A percentile compares a stretch with the other conserved stretches of the same genome.
phyloP scores from a whole-genome alignment of 2,888 invertebrate genomes.

The Mythimna pallens region DNA sequence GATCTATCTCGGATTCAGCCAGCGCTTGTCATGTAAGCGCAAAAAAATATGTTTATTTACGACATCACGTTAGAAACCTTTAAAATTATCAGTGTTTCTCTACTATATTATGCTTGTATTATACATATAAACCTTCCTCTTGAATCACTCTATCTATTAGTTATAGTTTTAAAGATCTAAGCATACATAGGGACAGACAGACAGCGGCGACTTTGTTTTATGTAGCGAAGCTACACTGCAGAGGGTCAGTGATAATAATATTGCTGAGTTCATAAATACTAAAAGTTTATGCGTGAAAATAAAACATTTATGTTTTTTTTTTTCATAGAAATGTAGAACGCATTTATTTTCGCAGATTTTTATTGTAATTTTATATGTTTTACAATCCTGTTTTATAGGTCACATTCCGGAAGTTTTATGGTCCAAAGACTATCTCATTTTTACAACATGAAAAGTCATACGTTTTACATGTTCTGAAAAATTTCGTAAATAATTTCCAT shows the following conservation, averaged over 20 bases:
- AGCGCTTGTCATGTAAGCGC: too few species aligned
- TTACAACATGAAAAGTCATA: background rate
- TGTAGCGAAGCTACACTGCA: background rate
- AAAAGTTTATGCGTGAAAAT: background rate
- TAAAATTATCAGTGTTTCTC: too few species aligned
- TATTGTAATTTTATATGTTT: conserved; percentile 10
- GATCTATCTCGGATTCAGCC: too few species aligned
- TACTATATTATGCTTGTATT: too few species aligned
- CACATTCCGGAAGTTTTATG: background rate
- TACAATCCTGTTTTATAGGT: conserved; percentile 11
- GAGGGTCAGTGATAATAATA: background rate
- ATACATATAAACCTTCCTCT: too few species aligned
- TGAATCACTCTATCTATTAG: too few species aligned
- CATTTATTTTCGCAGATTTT: conserved; percentile 6
- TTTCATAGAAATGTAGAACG: conserved; percentile 23
- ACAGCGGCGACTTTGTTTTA: too few species aligned
- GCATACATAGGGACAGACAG: too few species aligned
- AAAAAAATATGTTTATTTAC: too few species aligned
- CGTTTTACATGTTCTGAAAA: conserved; percentile 18
- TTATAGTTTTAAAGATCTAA: too few species aligned
- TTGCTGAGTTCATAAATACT: conserved; percentile 13
- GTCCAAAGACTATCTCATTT: background rate
- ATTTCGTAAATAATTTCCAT: conserved; percentile 16
- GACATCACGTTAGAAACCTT: too few species aligned
- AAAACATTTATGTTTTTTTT: background rate